Evolutionary conservation across 2,113 vertebrate species (phyloP).

Genomic region (Blennius ocellaris): DNA sequence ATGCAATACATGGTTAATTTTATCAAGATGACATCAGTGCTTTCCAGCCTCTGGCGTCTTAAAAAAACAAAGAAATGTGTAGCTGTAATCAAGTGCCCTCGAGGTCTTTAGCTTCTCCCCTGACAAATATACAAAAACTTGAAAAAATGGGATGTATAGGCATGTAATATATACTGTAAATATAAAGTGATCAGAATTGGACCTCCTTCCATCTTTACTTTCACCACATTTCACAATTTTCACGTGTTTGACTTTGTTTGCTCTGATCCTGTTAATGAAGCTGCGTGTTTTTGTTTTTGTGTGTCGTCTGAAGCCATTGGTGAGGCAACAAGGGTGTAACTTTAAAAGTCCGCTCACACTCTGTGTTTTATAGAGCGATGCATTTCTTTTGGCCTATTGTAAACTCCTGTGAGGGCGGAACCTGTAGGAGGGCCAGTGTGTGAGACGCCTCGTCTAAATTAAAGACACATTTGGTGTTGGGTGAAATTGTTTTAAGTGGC

Average conservation of each 20-base stretch:
- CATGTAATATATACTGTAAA: no score
- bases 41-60: no score
- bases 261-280: conserved; percentile 14
- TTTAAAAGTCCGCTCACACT: conserved; percentile 20
- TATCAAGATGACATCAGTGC: no score
- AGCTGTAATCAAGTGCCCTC: no score
- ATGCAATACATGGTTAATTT: no score
- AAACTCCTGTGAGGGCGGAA: conserved; percentile 34
- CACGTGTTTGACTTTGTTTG: neutral
- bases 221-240: no score
- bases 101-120: no score
- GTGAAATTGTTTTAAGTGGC: conserved; percentile 33
- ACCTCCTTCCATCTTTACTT: no score
- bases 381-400: conserved; percentile 49
- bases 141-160: no score
- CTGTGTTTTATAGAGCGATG: conserved; percentile 46
- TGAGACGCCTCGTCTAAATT: conserved; percentile 52
- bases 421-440: conserved; percentile 36
- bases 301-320: conserved; percentile 19
- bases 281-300: conserved; percentile 26
- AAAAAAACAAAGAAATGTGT: no score
- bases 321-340: conserved; percentile 58
- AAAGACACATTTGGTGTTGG: conserved; percentile 56
- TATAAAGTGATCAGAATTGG: no score
- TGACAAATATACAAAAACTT: no score